Evolutionary conservation across 2,113 vertebrate species (phyloP).

Genomic region (Motacilla alba): DNA sequence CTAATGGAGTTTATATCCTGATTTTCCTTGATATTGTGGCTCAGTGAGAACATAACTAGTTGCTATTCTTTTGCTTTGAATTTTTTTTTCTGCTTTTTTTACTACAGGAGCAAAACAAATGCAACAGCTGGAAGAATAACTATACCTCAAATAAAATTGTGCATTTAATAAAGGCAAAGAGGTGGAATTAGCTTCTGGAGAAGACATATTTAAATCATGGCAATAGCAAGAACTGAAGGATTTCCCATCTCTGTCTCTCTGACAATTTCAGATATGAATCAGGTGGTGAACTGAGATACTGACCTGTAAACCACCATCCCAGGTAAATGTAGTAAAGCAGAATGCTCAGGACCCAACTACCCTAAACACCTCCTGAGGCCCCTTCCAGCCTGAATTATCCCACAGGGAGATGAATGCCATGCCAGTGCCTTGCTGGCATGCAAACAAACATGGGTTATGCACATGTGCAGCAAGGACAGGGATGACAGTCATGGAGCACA

Average conservation of each 20-base stretch:
- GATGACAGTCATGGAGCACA: background rate
- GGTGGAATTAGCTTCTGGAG: background rate
- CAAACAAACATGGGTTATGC: fast-evolving
- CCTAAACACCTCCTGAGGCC: background rate
- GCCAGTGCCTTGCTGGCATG: background rate
- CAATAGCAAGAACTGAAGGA: background rate
- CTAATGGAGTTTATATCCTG: background rate
- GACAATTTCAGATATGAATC: background rate
- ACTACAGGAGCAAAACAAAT: background rate
- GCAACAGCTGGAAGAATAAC: background rate
- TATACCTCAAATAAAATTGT: background rate
- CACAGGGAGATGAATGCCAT: background rate
- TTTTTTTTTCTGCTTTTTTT: background rate
- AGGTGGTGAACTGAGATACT: background rate
- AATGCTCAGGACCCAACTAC: background rate
- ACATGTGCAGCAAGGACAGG: background rate
- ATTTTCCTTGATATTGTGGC: background rate
- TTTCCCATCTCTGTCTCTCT: background rate
- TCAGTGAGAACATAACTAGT: background rate
- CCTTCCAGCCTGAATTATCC: background rate
- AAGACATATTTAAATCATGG: background rate
- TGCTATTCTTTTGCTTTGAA: background rate
- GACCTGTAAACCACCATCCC: background rate
- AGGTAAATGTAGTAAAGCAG: background rate
- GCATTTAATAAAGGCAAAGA: background rate